Conservation (phyloP, 2,888 invertebrate species). For the Leptogaster cylindrica region DNA sequence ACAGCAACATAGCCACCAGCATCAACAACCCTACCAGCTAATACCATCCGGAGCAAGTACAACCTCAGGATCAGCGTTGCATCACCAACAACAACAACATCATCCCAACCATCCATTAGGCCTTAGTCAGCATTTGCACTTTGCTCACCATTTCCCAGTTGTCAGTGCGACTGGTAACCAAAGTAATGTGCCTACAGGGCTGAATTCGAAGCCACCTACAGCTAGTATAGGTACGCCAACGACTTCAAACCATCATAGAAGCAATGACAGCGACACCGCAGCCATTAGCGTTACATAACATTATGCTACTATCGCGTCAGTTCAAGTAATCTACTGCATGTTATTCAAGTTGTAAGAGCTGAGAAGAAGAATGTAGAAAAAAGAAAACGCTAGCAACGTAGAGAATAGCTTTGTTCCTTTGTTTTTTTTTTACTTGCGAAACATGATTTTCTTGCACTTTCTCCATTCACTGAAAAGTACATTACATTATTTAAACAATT, state of each 20-base stretch:
- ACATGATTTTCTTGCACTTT: too few relatives aligned
- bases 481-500: too few relatives aligned
- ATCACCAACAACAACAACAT: constrained; percentile 51
- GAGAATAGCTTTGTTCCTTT: background rate
- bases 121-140: constrained; percentile 54
- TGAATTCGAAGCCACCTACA: constrained; percentile 38
- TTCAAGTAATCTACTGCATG: background rate
- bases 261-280: constrained; percentile 54
- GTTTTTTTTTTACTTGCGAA: background rate
- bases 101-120: constrained; percentile 47
- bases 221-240: constrained; percentile 42
- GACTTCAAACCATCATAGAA: constrained; percentile 44
- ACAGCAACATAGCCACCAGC: constrained; percentile 26
- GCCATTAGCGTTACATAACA: constrained; percentile 61
- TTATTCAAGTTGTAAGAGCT: background rate
- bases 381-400: background rate
- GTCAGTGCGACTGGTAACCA: constrained; percentile 7
- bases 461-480: too few relatives aligned
- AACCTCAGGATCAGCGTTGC: constrained; percentile 37
- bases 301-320: constrained; percentile 45
- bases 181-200: background rate
- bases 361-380: background rate
- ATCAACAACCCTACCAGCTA: constrained; percentile 42
- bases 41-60: constrained; percentile 43
- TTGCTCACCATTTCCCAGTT: constrained; percentile 38